A percentile compares a stretch with the other conserved stretches of the same genome.
Evolutionary conservation across 2,888 invertebrate genomes (phyloP).

Genomic region (Cheilosia vulpina): DNA sequence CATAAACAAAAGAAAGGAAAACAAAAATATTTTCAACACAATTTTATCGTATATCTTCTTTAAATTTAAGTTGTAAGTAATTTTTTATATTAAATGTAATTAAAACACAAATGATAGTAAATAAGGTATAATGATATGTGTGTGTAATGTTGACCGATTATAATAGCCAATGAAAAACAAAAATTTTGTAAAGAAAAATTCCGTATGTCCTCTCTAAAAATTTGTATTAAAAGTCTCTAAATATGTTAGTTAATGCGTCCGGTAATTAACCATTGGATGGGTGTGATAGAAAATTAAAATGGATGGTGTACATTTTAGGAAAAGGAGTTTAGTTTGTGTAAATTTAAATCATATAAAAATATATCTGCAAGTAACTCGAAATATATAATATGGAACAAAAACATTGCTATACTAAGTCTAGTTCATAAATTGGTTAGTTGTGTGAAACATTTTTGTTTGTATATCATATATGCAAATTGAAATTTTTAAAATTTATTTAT

Average conservation of each 20-base stretch:
- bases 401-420: constrained; percentile 38
- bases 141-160: constrained; percentile 36
- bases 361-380: constrained; percentile 33
- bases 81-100: constrained; percentile 73
- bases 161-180: constrained; percentile 2
- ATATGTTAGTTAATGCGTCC: constrained; percentile 30
- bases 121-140: constrained; percentile 24
- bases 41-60: constrained; percentile 63
- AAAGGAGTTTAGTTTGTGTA: constrained; percentile 42
- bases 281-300: constrained; percentile 20
- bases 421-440: constrained; percentile 46
- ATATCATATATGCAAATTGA: constrained; percentile 75
- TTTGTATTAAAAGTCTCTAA: constrained; percentile 45
- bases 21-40: constrained; percentile 27
- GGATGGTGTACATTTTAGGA: constrained; percentile 56
- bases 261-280: constrained; percentile 24
- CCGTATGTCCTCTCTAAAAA: constrained; percentile 65
- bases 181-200: constrained; percentile 59
- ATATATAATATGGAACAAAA: constrained; percentile 34
- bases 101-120: constrained; percentile 34
- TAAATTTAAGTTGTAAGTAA: constrained; percentile 72
- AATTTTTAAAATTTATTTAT: constrained; percentile 50
- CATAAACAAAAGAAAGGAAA: constrained; percentile 54
- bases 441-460: constrained; percentile 67
- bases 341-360: constrained; percentile 44